Percentiles rank a stretch among this genome's conserved stretches.
Evolutionary conservation across 2,113 vertebrate species (phyloP).

Genomic region (Etheostoma spectabile): DNA sequence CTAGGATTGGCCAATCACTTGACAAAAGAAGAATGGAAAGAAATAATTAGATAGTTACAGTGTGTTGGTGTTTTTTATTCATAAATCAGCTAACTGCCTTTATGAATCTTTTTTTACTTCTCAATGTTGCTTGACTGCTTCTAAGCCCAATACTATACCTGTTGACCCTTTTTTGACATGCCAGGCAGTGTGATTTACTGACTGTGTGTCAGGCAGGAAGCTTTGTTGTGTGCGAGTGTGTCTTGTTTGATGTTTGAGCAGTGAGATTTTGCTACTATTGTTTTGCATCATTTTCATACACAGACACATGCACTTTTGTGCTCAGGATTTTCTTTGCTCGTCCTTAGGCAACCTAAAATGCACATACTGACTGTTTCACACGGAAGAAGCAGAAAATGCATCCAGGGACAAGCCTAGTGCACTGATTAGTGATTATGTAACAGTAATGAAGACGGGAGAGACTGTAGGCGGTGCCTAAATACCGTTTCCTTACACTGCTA

Average conservation of each 20-base stretch:
- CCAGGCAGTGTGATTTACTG: not conserved
- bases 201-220: slow-evolving; percentile 28
- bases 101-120: not conserved
- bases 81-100: slow-evolving; percentile 20
- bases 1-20: slow-evolving; percentile 62
- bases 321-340: not conserved
- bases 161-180: slow-evolving; percentile 10
- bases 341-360: slow-evolving; percentile 19
- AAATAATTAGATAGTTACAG: slow-evolving; percentile 3
- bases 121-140: slow-evolving; percentile 8
- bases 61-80: not conserved
- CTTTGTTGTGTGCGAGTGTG: slow-evolving; percentile 3
- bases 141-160: not conserved
- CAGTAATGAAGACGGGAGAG: slow-evolving; percentile 55
- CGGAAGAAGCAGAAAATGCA: slow-evolving; percentile 39
- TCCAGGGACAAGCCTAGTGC: slow-evolving; percentile 49
- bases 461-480: slow-evolving; percentile 47
- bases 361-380: slow-evolving; percentile 28
- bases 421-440: slow-evolving; percentile 74
- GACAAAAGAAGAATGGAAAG: slow-evolving; percentile 15
- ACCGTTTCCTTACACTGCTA: slow-evolving; percentile 23
- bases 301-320: slow-evolving; percentile 2
- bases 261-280: not conserved
- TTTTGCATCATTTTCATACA: slow-evolving; percentile 29
- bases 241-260: slow-evolving; percentile 23